These are phyloP conservation scores for Diabrotica virgifera DNA, from an alignment of 1,140 invertebrate genomes.

Conservation along the genomic window DNA sequence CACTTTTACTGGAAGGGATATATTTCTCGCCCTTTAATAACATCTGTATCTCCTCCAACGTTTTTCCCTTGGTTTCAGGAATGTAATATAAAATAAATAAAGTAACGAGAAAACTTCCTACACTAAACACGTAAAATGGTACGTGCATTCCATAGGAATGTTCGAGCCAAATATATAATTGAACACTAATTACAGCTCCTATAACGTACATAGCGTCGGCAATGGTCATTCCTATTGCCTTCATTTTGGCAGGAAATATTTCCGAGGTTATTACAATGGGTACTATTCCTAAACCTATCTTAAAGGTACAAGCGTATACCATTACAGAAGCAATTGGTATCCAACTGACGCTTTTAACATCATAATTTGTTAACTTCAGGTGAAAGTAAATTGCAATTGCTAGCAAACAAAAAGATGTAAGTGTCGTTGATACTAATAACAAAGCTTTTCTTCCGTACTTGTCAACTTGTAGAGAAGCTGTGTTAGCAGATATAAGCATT, in stretches of 20 bases:
- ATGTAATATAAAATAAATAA: conserved; percentile 22
- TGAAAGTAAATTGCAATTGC: conserved; percentile 36
- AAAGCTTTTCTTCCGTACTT: conserved; percentile 35
- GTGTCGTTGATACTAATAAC: conserved; percentile 27
- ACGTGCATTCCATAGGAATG: conserved; percentile 23
- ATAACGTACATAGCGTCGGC: conserved; percentile 31
- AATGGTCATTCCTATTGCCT: conserved; percentile 46
- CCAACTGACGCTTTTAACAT: conserved; percentile 28
- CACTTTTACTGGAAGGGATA: conserved; percentile 4
- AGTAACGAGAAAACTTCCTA: conserved; percentile 15
- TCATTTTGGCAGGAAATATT: conserved; percentile 60
- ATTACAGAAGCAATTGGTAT: conserved; percentile 36
- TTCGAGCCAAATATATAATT: conserved; percentile 53
- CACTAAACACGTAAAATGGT: conserved; percentile 31
- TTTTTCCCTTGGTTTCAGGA: conserved; percentile 35
- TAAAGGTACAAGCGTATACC: conserved; percentile 34
- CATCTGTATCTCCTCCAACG: conserved; percentile 33
- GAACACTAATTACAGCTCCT: conserved; percentile 64
- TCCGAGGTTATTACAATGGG: conserved; percentile 68
- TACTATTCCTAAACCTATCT: conserved; percentile 51
- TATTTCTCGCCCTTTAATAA: conserved; percentile 28
- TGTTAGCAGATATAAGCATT: conserved; percentile 30
- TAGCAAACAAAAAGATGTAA: conserved; percentile 28
- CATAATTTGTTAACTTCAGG: conserved; percentile 27
- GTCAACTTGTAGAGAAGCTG: conserved; percentile 32